A percentile compares a stretch with the other conserved stretches of the same genome.
Evolutionary conservation across 1,140 invertebrate species (phyloP).

Genomic region (Macrobrachium nipponense): DNA sequence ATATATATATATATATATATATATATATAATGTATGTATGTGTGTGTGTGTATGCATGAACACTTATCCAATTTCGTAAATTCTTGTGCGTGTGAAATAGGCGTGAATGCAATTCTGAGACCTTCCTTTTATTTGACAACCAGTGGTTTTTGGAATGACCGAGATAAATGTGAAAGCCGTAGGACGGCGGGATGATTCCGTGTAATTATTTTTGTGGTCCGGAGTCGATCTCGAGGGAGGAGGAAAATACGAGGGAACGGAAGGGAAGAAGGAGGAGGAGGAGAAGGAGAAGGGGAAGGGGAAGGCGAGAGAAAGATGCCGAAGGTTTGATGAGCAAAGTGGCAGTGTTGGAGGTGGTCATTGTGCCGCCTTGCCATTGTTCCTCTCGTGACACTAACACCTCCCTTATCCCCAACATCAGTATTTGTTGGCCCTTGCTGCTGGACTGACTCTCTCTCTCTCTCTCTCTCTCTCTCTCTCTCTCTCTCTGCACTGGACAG

Average conservation of each 20-base stretch:
- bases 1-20: slow-evolving; percentile 28
- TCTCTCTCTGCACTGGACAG: no score
- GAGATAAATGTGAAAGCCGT: no score
- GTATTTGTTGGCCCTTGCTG: no score
- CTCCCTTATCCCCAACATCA: neutral
- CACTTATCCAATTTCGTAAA: neutral
- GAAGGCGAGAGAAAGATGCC: neutral
- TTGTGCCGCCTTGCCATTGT: neutral
- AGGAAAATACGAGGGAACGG: neutral
- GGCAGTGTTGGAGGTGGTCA: no score
- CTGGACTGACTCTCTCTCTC: neutral
- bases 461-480: slow-evolving; percentile 18
- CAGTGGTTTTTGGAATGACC: no score
- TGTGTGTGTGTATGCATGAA: no score
- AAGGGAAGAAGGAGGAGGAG: neutral
- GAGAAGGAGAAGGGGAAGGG: neutral
- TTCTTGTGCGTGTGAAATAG: neutral
- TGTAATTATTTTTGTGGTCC: neutral
- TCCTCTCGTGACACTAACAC: neutral
- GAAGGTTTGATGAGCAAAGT: neutral
- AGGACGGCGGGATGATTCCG: neutral
- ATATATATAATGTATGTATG: neutral
- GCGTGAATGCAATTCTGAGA: no score
- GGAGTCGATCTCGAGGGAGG: neutral
- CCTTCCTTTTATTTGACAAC: no score